Evolutionary conservation across 2,888 invertebrate genomes (phyloP).

Genomic region (Limnephilus rhombicus): DNA sequence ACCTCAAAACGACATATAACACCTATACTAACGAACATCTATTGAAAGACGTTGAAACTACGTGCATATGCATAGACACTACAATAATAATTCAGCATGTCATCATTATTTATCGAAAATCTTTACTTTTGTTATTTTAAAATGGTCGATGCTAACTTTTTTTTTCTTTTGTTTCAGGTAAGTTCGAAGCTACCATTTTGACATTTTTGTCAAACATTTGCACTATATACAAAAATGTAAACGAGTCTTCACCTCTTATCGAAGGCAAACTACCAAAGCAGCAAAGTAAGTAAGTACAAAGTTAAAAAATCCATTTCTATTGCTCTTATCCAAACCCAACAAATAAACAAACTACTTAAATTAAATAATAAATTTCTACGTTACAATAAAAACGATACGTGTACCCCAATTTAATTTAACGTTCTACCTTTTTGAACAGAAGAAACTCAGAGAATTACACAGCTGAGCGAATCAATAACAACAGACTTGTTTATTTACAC

Average conservation of each 20-base stretch:
- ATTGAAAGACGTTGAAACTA: no score
- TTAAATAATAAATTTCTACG: background rate
- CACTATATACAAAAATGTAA: background rate
- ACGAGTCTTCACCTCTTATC: background rate
- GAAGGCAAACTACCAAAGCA: background rate
- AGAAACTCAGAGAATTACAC: slow-evolving; percentile 2
- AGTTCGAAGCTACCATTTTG: background rate
- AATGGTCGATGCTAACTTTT: background rate
- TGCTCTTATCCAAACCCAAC: background rate
- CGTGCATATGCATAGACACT: no score
- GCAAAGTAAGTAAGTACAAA: background rate
- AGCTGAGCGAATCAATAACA: slow-evolving; percentile 31
- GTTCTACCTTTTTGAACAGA: background rate
- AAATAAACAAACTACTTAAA: background rate
- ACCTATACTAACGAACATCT: no score
- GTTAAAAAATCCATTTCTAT: background rate
- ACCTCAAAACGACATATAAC: no score
- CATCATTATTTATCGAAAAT: background rate
- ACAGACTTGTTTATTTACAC: slow-evolving; percentile 35
- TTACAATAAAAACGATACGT: background rate
- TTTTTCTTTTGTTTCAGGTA: background rate
- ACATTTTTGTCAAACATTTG: background rate
- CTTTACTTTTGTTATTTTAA: background rate
- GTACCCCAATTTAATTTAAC: background rate
- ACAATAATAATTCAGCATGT: no score